Conservation (phyloP, 2,888 invertebrate genomes). For the Eilema sororculum region DNA sequence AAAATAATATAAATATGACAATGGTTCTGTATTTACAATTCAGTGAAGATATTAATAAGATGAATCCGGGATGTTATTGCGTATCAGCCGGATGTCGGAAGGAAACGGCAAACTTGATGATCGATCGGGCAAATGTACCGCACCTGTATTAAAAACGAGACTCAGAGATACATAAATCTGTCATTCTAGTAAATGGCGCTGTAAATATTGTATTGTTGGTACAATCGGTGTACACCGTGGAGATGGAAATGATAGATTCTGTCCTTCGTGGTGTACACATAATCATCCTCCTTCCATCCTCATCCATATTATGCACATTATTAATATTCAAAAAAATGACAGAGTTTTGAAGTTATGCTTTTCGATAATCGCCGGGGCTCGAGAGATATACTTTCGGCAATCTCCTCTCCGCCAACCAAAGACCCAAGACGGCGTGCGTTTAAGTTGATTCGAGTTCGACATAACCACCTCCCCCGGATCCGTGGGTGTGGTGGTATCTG, state of each 20-base stretch:
- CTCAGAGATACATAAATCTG: constrained; percentile 18
- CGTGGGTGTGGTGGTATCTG: too few relatives aligned
- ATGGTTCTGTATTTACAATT: neutral
- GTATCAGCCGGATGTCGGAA: neutral
- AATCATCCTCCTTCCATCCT: neutral
- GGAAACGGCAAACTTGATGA: constrained; percentile 13
- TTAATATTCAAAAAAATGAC: too few relatives aligned
- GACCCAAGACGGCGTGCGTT: too few relatives aligned
- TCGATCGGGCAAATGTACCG: constrained; percentile 10
- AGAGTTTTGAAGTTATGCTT: too few relatives aligned
- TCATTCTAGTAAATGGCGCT: constrained; percentile 1
- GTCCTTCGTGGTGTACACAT: neutral
- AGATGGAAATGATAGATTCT: too few relatives aligned
- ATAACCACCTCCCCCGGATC: too few relatives aligned
- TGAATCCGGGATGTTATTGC: neutral
- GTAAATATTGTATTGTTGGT: neutral
- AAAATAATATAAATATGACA: neutral
- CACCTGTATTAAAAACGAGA: constrained; percentile 14
- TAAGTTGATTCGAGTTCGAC: too few relatives aligned
- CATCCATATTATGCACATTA: too few relatives aligned
- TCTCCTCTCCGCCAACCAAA: too few relatives aligned
- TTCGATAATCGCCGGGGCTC: too few relatives aligned
- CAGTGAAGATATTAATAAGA: neutral
- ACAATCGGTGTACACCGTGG: too few relatives aligned
- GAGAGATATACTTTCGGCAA: too few relatives aligned